These are phyloP conservation scores for Agrenia bidenticulata DNA, from an alignment of 2,888 invertebrate genomes.

Conservation along the genomic window DNA sequence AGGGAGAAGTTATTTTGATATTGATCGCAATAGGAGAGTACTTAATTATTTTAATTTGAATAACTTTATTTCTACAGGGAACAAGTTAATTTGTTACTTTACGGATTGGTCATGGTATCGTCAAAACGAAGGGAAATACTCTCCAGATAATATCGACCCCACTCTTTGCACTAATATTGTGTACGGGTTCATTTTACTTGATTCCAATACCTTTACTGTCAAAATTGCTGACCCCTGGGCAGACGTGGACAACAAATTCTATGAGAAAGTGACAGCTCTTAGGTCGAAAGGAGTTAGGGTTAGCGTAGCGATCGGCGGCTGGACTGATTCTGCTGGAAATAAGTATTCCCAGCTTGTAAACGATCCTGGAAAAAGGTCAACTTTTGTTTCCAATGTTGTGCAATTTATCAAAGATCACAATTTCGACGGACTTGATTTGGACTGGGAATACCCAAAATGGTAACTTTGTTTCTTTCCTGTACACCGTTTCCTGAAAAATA, in stretches of 20 bases:
- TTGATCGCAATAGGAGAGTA: no score
- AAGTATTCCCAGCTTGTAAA: constrained; percentile 82
- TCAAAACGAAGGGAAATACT: constrained; percentile 74
- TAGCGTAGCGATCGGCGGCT: constrained; percentile 84
- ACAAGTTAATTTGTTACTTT: constrained; percentile 84
- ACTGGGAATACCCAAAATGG: constrained; percentile 65
- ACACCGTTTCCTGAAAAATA: not conserved
- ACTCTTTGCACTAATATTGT: constrained; percentile 86
- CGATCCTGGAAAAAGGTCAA: constrained; percentile 67
- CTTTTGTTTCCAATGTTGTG: constrained; percentile 68
- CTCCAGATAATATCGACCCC: constrained; percentile 78
- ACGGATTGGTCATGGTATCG: constrained; percentile 93
- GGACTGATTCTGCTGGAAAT: constrained; percentile 89
- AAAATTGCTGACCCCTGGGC: constrained; percentile 86
- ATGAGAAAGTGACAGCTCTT: constrained; percentile 76
- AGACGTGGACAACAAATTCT: constrained; percentile 86
- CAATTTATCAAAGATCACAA: constrained; percentile 57
- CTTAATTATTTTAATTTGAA: no score
- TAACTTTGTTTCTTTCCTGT: not conserved
- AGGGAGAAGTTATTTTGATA: no score
- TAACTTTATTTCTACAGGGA: no score
- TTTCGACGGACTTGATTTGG: constrained; percentile 61
- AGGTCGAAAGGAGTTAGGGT: constrained; percentile 75
- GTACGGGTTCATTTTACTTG: constrained; percentile 88
- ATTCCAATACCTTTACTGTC: constrained; percentile 71